phyloP scores from a whole-genome alignment of 2,113 vertebrate genomes.

The Ochotona curzoniae region DNA sequence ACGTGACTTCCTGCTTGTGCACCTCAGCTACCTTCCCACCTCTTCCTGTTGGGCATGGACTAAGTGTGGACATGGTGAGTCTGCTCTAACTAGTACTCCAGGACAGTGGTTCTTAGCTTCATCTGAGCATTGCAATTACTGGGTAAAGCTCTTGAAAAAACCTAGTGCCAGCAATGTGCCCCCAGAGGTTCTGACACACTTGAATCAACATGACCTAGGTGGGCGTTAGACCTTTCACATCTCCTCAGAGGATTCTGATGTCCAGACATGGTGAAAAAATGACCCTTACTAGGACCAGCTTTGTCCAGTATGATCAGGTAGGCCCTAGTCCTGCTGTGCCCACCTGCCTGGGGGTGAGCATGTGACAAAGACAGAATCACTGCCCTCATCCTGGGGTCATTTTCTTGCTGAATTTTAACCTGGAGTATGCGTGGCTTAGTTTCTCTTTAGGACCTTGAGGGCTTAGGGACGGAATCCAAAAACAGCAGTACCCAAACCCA shows the following conservation, averaged over 20 bases:
- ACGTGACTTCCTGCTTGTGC: not conserved
- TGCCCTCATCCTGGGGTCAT: not conserved
- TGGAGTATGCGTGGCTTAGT: accelerated
- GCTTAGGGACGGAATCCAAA: not conserved
- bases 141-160: not conserved
- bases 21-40: not conserved
- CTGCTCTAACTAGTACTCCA: not conserved
- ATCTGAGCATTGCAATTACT: not conserved
- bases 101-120: not conserved
- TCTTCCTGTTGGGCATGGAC: not conserved
- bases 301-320: no score
- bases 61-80: accelerated
- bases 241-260: not conserved
- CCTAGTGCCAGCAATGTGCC: not conserved
- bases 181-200: not conserved
- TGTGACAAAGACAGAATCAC: not conserved
- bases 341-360: not conserved
- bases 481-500: not conserved
- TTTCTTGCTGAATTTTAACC: not conserved
- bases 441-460: not conserved
- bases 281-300: not conserved
- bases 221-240: not conserved
- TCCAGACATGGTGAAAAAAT: not conserved
- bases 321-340: not conserved
- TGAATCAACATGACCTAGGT: not conserved